Evolutionary conservation across 2,888 invertebrate genomes (phyloP).

Genomic region (Andrena praecox): DNA sequence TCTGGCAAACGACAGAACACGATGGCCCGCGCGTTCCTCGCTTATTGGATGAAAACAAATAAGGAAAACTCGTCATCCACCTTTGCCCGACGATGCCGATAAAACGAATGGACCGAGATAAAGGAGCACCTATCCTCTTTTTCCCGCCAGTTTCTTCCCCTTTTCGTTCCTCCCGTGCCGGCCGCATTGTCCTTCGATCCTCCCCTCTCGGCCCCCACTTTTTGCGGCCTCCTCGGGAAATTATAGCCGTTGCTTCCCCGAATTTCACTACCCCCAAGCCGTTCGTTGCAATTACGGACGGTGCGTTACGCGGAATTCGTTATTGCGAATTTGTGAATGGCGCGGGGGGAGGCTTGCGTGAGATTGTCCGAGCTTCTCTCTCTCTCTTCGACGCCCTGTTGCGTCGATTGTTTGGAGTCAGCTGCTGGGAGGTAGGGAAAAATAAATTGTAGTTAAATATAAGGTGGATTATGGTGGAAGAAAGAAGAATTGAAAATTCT

Average conservation of each 20-base stretch:
- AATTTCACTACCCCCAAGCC: slow-evolving; percentile 24
- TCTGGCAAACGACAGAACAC: slow-evolving; percentile 58
- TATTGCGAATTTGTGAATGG: slow-evolving; percentile 25
- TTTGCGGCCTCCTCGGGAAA: slow-evolving; percentile 45
- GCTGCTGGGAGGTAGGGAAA: too few species aligned
- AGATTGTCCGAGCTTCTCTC: too few species aligned
- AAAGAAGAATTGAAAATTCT: too few species aligned
- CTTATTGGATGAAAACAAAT: slow-evolving; percentile 77
- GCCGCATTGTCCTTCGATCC: slow-evolving; percentile 40
- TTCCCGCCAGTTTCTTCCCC: background rate
- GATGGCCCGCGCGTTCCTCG: slow-evolving; percentile 60
- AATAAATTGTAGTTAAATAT: too few species aligned
- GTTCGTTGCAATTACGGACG: slow-evolving; percentile 40
- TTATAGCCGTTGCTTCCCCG: slow-evolving; percentile 45
- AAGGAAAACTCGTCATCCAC: slow-evolving; percentile 75
- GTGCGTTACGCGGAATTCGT: slow-evolving; percentile 40
- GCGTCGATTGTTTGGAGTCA: too few species aligned
- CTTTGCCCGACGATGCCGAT: slow-evolving; percentile 70
- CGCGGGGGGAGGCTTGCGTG: background rate
- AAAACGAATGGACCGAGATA: slow-evolving; percentile 75
- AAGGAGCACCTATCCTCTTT: slow-evolving; percentile 50
- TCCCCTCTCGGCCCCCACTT: slow-evolving; percentile 8
- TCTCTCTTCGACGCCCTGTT: too few species aligned
- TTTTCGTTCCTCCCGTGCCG: slow-evolving; percentile 6
- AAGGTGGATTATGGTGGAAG: too few species aligned